Evolutionary conservation across 2,888 invertebrate species (phyloP).

Genomic region (Macroteleia sp.): DNA sequence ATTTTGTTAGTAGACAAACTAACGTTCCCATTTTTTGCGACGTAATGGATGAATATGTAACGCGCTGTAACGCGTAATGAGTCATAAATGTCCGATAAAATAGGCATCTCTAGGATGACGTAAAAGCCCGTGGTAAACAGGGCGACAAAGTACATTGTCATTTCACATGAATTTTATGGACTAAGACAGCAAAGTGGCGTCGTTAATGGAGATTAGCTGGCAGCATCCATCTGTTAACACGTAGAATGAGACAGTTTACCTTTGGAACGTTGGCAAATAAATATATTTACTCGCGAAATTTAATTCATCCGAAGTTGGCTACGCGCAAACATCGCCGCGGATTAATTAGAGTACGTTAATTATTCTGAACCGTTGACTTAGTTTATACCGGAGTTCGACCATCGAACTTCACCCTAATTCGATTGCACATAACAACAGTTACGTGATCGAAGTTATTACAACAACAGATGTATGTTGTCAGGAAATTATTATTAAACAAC

Average conservation of each 20-base stretch:
- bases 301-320: conserved; percentile 45
- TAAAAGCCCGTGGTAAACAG: conserved; percentile 39
- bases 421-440: too few species aligned
- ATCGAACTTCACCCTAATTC: too few species aligned
- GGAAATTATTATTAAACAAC: too few species aligned
- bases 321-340: conserved; percentile 34
- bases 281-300: conserved; percentile 55
- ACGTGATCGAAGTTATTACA: too few species aligned
- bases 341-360: conserved; percentile 51
- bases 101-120: conserved; percentile 20
- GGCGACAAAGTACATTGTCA: conserved; percentile 43
- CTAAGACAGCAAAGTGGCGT: conserved; percentile 43
- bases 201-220: conserved; percentile 57
- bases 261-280: conserved; percentile 44
- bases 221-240: conserved; percentile 49
- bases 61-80: conserved; percentile 16
- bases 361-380: conserved; percentile 44
- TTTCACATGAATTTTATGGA: conserved; percentile 39
- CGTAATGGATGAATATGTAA: conserved; percentile 34
- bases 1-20: too few species aligned
- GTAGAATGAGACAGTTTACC: conserved; percentile 46
- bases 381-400: too few species aligned
- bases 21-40: conserved; percentile 11
- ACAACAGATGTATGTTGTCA: too few species aligned
- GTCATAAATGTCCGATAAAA: conserved; percentile 49